Conservation (phyloP, 2,888 invertebrate genomes). For the Chironomus tentans region DNA sequence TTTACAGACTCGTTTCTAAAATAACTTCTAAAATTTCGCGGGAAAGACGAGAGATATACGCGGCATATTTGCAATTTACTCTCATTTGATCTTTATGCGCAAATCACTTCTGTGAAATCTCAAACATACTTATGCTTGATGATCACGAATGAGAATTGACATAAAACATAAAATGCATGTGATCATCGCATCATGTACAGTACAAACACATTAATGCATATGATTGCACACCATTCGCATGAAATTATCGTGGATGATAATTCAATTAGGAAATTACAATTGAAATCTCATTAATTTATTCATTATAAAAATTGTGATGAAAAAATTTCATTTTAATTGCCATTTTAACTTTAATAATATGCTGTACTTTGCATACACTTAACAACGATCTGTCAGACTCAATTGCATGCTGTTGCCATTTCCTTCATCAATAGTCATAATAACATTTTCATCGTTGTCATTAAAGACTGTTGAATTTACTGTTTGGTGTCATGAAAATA, state of each 20-base stretch:
- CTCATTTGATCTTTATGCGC: background rate
- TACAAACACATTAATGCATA: background rate
- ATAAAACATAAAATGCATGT: background rate
- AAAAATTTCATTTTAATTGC: background rate
- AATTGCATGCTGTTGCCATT: too few relatives aligned
- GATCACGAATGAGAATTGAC: background rate
- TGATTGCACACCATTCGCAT: background rate
- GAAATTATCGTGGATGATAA: background rate
- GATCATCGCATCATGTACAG: background rate
- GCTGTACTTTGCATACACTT: too few relatives aligned
- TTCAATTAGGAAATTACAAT: background rate
- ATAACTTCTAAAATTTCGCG: conserved; percentile 22
- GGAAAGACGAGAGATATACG: background rate
- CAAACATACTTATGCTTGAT: background rate
- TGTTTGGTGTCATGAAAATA: too few relatives aligned
- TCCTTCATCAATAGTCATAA: too few relatives aligned
- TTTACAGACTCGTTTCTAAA: conserved; percentile 9
- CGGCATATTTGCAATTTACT: background rate
- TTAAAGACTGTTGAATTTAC: too few relatives aligned
- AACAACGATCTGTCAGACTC: too few relatives aligned
- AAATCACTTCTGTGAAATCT: conserved; percentile 23
- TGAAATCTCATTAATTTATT: background rate
- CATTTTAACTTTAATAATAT: too few relatives aligned
- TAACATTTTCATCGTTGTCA: too few relatives aligned
- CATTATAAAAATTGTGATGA: background rate